A percentile compares a stretch with the other conserved stretches of the same genome.
Conservation (phyloP, 2,797 vertebrate genomes). For the Xenopus petersii region DNA sequence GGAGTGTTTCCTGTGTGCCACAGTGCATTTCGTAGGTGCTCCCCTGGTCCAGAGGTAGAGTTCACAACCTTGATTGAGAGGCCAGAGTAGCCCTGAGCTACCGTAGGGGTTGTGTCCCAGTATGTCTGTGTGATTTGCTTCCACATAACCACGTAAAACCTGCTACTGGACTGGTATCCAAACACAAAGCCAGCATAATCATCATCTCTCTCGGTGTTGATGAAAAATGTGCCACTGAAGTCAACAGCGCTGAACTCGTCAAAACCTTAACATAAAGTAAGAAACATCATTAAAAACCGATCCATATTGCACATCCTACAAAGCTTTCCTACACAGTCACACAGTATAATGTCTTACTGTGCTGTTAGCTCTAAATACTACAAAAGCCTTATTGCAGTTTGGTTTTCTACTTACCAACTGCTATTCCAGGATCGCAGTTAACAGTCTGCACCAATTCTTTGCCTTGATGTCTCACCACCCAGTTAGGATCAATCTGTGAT, state of each 20-base stretch:
- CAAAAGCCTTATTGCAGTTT: no score
- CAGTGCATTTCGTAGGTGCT: slow-evolving; percentile 94
- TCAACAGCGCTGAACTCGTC: slow-evolving; percentile 97
- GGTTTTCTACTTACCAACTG: slow-evolving; percentile 78
- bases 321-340: background rate
- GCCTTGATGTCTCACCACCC: slow-evolving; percentile 96
- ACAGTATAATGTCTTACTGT: background rate
- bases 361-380: no score
- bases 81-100: slow-evolving; percentile 94
- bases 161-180: slow-evolving; percentile 95
- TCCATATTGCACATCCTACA: background rate
- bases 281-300: slow-evolving; percentile 21
- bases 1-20: slow-evolving; percentile 97
- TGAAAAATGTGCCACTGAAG: slow-evolving; percentile 97
- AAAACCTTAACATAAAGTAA: slow-evolving; percentile 70
- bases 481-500: slow-evolving; percentile 97
- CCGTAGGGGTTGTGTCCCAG: slow-evolving; percentile 90
- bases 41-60: slow-evolving; percentile 94
- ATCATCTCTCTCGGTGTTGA: slow-evolving; percentile 96
- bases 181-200: slow-evolving; percentile 98
- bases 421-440: slow-evolving; percentile 97
- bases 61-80: slow-evolving; percentile 97
- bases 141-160: slow-evolving; percentile 99
- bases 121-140: slow-evolving; percentile 98
- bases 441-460: slow-evolving; percentile 98